These are phyloP conservation scores for Ernsta delagoae DNA, from an alignment of 2,888 invertebrate genomes.

Conservation along the genomic window DNA sequence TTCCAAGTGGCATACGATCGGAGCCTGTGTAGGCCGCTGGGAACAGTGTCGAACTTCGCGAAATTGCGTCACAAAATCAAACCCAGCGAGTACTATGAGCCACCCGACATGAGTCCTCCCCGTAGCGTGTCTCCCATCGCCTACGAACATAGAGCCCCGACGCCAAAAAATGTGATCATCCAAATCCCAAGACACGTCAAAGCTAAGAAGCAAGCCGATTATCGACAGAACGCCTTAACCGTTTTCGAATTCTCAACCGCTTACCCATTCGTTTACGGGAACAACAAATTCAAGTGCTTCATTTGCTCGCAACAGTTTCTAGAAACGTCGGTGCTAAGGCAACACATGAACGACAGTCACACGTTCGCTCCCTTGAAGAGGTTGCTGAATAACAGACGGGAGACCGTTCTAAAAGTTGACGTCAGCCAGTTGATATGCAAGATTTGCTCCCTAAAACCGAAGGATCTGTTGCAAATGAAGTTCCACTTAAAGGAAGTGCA, in stretches of 20 bases:
- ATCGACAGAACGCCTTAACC: conserved; percentile 68
- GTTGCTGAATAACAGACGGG: conserved; percentile 69
- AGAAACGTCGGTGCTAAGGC: conserved; percentile 61
- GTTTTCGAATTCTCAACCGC: conserved; percentile 75
- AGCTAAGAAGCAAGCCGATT: conserved; percentile 56
- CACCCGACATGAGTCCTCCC: conserved; percentile 49
- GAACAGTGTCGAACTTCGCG: conserved; percentile 66
- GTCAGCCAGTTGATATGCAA: conserved; percentile 69
- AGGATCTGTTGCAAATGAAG: conserved; percentile 62
- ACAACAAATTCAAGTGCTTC: conserved; percentile 78
- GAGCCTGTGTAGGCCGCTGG: conserved; percentile 74
- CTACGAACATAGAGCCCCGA: conserved; percentile 16
- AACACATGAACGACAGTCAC: conserved; percentile 68
- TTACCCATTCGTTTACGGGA: conserved; percentile 76
- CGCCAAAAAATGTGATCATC: conserved; percentile 26
- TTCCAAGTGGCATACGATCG: conserved; percentile 80
- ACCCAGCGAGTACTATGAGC: conserved; percentile 27
- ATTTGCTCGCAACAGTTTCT: conserved; percentile 73
- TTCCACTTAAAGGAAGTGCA: conserved; percentile 67
- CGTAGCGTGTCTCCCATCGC: conserved; percentile 64
- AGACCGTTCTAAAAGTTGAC: conserved; percentile 74
- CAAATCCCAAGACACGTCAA: conserved; percentile 26
- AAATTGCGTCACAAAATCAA: conserved; percentile 52
- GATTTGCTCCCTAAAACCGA: conserved; percentile 58
- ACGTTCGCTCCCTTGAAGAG: conserved; percentile 67